Base-by-base conservation (phyloP, 2,888 invertebrate species). In the Xiphydria camelus region DNA sequence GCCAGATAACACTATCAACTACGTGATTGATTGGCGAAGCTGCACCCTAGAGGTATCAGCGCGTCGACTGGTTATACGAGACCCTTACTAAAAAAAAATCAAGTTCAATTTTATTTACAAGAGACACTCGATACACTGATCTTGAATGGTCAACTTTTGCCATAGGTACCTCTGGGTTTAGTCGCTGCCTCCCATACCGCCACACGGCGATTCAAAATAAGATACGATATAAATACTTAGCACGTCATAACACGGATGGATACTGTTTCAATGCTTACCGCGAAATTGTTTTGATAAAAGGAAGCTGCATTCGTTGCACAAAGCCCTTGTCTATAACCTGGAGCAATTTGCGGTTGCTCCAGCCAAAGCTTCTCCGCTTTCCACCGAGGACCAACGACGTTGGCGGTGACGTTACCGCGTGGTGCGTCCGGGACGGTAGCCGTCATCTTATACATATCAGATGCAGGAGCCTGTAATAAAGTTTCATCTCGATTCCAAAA, bases 251-350 rank as follows among this genome's bases (percentile, higher is more conserved):
- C n/a, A n/a, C n/a, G n/a, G n/a, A n/a, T n/a, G n/a, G n/a, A n/a
- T n/a, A n/a, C n/a, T n/a, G n/a, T n/a, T n/a, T 26, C 14, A 6
- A 26, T 6, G 26, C 62, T 62, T 51, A 70, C 68, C 5, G 57
- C 17, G 38, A 66, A 67, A 48, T 63, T 64, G 21, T 53, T 48
- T 3, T 64, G 43, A 35, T 63, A 68, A 26, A 61, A 56, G 41
- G 60, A 49, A 2, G 60, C 44, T 6, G 26, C 39, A 63, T 47
- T 4, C 62, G 38, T 50, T 7, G 62, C 47, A 43, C 57, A 64
- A 7, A 60, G 52, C 14, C 49, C 38, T 32, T 59, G 52, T 2
- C 56, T 49, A 4, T 54, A 34, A 9, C 45, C n/a, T 12, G 14
- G 10, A 12, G 26, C 26, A 26, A 9, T 26, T n/a, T n/a, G n/a